Base-by-base conservation (phyloP, 2,113 vertebrate species). In the Gobiocypris rarus region DNA sequence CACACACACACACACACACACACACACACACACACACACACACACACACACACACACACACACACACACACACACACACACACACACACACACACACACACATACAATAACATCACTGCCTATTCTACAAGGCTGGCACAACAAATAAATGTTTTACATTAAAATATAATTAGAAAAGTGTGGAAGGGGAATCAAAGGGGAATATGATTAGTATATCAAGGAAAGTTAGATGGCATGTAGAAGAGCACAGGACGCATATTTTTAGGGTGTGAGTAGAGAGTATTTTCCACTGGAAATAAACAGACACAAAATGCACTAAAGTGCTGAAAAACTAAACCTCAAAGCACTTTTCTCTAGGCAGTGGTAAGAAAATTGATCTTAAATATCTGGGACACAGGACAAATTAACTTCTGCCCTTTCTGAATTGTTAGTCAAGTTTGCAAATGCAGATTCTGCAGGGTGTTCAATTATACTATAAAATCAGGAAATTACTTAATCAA, bases 391-490 rank as follows among this genome's bases (percentile, higher is more conserved):
- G 81, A 79, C 50, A 38, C 63, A 82, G 88, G 86, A 90, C 84
- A 58, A 90, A 89, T 91, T 90, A 90, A 86, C 89, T 90, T 84
- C 71, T 83, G 83, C 82, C 88, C 85, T 87, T 84, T 65, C 73
- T 61, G 84, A 89, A 86, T 75, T 70, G 65, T 86, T 85, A 81
- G 82, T 90, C 70, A 77, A 89, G 89, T 85, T 80, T 83, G 83
- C 78, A 89, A 89, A 89, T 87, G 90, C 84, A 87, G 84, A 89
- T 89, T 92, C 88, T 90, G 88, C 85, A 89, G 88, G 83, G 88
- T 83, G 87, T 90, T 91, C 91, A 92, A 91, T 92, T 92, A 92
- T 85, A 88, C 89, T 88, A 88, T 91, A 87, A 89, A 93, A 91
- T 89, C 87, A 90, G 88, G 89, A 84, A 86, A 86, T 76, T 87